Evolutionary conservation across 2,888 invertebrate species (phyloP).

Genomic region (Epinotia brunnichana): DNA sequence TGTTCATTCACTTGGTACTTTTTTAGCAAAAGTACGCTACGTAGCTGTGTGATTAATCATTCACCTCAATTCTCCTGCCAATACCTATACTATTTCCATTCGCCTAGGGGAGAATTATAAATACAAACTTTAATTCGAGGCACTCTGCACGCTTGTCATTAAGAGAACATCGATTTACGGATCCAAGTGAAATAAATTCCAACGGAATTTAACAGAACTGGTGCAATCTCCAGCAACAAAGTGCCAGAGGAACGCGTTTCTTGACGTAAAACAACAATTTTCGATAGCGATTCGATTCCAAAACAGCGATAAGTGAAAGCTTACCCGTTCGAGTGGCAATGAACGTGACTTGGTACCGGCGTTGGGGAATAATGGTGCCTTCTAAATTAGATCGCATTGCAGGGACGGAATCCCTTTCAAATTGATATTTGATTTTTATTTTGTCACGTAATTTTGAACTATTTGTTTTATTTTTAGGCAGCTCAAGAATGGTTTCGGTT

Average conservation of each 20-base stretch:
- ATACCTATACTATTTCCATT: too few relatives aligned
- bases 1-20: too few relatives aligned
- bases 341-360: conserved; percentile 62
- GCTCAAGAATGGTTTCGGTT: too few relatives aligned
- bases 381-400: conserved; percentile 64
- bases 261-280: conserved; percentile 53
- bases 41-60: too few relatives aligned
- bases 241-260: conserved; percentile 51
- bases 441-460: conserved; percentile 53
- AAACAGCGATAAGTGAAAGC: conserved; percentile 59
- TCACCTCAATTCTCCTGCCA: too few relatives aligned
- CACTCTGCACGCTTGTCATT: not conserved
- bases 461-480: conserved; percentile 16
- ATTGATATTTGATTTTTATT: conserved; percentile 58
- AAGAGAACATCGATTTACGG: conserved; percentile 16
- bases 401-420: conserved; percentile 55
- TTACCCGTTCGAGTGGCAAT: conserved; percentile 56
- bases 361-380: conserved; percentile 61
- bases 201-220: conserved; percentile 36
- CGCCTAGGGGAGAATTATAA: not conserved
- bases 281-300: conserved; percentile 54
- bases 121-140: not conserved
- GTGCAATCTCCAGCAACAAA: conserved; percentile 49
- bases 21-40: too few relatives aligned
- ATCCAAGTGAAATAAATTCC: conserved; percentile 32